Evolutionary conservation across 2,113 vertebrate genomes (phyloP).

Genomic region (Madoqua kirkii): DNA sequence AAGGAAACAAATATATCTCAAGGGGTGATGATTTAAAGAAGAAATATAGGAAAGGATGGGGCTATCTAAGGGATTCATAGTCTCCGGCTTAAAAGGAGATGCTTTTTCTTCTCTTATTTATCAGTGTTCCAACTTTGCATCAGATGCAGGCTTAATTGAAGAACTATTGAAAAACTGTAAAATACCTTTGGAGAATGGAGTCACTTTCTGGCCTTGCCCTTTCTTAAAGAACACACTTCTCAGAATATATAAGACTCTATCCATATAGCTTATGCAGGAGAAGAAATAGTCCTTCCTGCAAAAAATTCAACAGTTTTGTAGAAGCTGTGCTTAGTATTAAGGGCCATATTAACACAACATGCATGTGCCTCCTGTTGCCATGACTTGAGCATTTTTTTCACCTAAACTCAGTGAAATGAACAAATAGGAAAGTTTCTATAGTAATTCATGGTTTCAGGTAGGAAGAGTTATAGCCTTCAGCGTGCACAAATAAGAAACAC

Average conservation of each 20-base stretch:
- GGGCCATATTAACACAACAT: neutral
- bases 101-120: neutral
- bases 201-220: neutral
- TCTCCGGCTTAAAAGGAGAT: neutral
- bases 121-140: neutral
- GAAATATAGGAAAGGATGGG: neutral
- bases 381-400: neutral
- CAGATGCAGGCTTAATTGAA: neutral
- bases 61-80: neutral
- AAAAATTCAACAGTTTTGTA: neutral
- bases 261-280: neutral
- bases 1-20: neutral
- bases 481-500: neutral
- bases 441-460: neutral
- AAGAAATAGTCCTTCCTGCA: neutral
- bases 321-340: neutral
- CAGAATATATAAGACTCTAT: neutral
- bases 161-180: neutral
- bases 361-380: neutral
- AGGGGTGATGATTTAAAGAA: neutral
- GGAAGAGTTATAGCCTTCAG: neutral
- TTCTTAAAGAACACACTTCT: neutral
- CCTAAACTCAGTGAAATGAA: neutral
- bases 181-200: neutral
- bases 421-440: neutral